Conservation (phyloP, 53 echinoderm and acorn worm genomes). For the Henricia sp. region DNA sequence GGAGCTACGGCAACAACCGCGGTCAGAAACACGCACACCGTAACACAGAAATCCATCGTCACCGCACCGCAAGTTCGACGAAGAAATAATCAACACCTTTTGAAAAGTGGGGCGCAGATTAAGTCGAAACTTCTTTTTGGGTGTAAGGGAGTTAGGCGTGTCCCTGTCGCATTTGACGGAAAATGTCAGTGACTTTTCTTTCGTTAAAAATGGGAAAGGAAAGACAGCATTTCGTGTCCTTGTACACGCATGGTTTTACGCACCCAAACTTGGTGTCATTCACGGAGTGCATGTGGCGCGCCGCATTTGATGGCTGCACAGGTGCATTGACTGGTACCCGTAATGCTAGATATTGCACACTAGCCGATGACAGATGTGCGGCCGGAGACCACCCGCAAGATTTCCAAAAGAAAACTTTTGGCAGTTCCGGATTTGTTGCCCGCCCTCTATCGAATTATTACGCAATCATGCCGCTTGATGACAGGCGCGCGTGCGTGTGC, state of each 20-base stretch:
- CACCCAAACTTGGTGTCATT: conserved; percentile 27
- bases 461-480: conserved; percentile 30
- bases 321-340: conserved; percentile 59
- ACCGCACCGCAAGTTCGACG: not conserved
- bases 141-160: too few species aligned
- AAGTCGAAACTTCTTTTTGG: too few species aligned
- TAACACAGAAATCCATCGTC: conserved; percentile 21
- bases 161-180: too few species aligned
- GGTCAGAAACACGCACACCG: conserved; percentile 24
- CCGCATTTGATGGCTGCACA: conserved; percentile 32
- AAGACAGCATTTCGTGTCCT: too few species aligned
- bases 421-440: not conserved
- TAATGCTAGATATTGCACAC: conserved; percentile 17
- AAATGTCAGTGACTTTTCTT: too few species aligned
- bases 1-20: conserved; percentile 10
- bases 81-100: too few species aligned
- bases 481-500: not conserved
- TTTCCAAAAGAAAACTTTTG: conserved; percentile 31
- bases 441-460: conserved; percentile 45
- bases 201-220: too few species aligned
- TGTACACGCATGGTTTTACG: not conserved
- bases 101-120: too few species aligned
- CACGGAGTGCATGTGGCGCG: not conserved
- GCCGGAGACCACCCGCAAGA: conserved; percentile 50
- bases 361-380: conserved; percentile 10